Evolutionary conservation across 2,797 vertebrate genomes (phyloP).

Genomic region (Fistularia commersonii): DNA sequence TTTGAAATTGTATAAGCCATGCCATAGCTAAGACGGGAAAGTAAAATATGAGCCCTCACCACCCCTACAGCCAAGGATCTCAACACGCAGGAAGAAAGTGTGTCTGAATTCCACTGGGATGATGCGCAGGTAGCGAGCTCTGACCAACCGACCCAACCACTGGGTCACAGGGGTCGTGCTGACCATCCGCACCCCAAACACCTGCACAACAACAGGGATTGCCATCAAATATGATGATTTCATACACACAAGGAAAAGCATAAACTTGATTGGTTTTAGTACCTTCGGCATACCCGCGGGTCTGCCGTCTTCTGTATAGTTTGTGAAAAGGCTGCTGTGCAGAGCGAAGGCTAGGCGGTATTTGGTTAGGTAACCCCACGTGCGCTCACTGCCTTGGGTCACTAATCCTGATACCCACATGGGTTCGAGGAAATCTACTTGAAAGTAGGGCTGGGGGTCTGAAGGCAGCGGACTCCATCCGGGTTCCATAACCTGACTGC

Average conservation of each 20-base stretch:
- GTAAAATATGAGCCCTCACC: slow-evolving; percentile 46
- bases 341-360: slow-evolving; percentile 76
- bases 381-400: slow-evolving; percentile 76
- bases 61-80: slow-evolving; percentile 78
- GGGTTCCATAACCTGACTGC: slow-evolving; percentile 76
- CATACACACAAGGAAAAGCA: neutral
- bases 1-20: neutral
- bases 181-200: slow-evolving; percentile 75
- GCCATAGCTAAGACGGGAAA: neutral
- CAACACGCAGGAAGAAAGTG: slow-evolving; percentile 77
- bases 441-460: slow-evolving; percentile 77
- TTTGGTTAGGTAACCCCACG: slow-evolving; percentile 73
- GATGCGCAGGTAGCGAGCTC: slow-evolving; percentile 77
- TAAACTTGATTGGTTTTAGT: neutral
- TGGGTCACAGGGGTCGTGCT: slow-evolving; percentile 70
- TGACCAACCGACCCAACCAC: slow-evolving; percentile 68
- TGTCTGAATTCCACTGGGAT: slow-evolving; percentile 75
- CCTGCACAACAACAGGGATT: slow-evolving; percentile 36
- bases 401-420: slow-evolving; percentile 79
- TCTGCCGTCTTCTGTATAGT: slow-evolving; percentile 64
- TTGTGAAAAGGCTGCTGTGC: slow-evolving; percentile 61
- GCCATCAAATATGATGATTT: neutral
- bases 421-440: slow-evolving; percentile 82
- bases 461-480: slow-evolving; percentile 80
- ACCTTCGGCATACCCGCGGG: slow-evolving; percentile 63